phyloP scores from a whole-genome alignment of 2,113 vertebrate species.

The Saccopteryx leptura region DNA sequence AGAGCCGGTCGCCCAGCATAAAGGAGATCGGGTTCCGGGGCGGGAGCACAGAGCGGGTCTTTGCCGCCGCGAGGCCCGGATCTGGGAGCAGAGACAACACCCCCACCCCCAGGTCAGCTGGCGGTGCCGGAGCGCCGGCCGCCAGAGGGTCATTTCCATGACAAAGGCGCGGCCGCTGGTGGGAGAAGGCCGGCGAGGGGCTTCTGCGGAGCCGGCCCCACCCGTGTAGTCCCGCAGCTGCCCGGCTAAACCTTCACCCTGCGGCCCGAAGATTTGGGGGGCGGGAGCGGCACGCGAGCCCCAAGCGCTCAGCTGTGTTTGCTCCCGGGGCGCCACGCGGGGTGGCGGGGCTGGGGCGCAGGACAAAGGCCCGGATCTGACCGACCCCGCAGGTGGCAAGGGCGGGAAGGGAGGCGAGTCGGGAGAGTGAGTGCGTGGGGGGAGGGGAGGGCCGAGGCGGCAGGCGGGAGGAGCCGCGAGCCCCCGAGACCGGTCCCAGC shows the following conservation, averaged over 20 bases:
- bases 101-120: constrained; percentile 89
- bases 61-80: constrained; percentile 81
- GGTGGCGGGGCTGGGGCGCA: constrained; percentile 48
- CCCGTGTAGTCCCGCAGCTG: constrained; percentile 87
- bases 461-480: not conserved
- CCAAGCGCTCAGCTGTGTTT: constrained; percentile 92
- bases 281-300: constrained; percentile 88
- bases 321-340: constrained; percentile 79
- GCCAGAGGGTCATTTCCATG: constrained; percentile 92
- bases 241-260: constrained; percentile 78
- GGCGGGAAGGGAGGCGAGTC: not conserved
- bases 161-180: constrained; percentile 88
- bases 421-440: not conserved
- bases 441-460: not conserved
- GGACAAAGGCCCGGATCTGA: constrained; percentile 75
- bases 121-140: constrained; percentile 84
- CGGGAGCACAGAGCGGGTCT: constrained; percentile 59
- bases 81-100: constrained; percentile 88
- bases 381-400: constrained; percentile 80
- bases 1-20: not conserved
- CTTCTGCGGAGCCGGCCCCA: not conserved
- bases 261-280: constrained; percentile 67
- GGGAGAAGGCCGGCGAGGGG: constrained; percentile 74
- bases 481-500: not conserved
- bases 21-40: not conserved